phyloP scores from a whole-genome alignment of 1,140 invertebrate species.

The Leguminivora glycinivorella region DNA sequence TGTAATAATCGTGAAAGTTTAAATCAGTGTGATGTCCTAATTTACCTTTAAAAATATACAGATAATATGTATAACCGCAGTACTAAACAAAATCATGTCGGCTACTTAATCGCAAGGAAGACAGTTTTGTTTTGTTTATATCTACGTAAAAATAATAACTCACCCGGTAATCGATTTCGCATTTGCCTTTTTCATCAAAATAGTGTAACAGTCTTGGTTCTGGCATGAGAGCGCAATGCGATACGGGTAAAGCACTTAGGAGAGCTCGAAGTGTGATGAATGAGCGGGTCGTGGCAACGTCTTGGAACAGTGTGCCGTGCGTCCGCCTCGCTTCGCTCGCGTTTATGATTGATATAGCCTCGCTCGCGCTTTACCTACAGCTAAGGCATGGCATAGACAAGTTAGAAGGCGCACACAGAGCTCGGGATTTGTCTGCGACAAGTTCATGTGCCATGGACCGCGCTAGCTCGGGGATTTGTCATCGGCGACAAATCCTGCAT shows the following conservation, averaged over 20 bases:
- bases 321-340: slow-evolving; percentile 33
- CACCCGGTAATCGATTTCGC: slow-evolving; percentile 38
- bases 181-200: slow-evolving; percentile 49
- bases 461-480: too few species aligned
- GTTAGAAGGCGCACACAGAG: too few species aligned
- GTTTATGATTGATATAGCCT: slow-evolving; percentile 66
- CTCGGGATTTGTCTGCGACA: too few species aligned
- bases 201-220: slow-evolving; percentile 46
- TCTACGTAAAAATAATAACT: background rate
- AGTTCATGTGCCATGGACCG: background rate
- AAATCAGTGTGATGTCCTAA: too few species aligned
- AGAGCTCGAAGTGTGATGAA: slow-evolving; percentile 72
- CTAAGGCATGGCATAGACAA: too few species aligned
- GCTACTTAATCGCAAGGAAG: too few species aligned
- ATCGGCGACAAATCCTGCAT: too few species aligned
- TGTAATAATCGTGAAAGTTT: too few species aligned
- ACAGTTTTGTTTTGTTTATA: background rate
- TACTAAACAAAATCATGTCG: too few species aligned
- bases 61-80: too few species aligned
- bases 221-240: slow-evolving; percentile 37
- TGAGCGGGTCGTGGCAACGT: slow-evolving; percentile 49
- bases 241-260: slow-evolving; percentile 69
- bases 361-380: background rate
- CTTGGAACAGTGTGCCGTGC: slow-evolving; percentile 49
- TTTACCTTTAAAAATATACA: too few species aligned